Base-by-base conservation (phyloP, 2,113 vertebrate species). In the Bujurquina vittata region DNA sequence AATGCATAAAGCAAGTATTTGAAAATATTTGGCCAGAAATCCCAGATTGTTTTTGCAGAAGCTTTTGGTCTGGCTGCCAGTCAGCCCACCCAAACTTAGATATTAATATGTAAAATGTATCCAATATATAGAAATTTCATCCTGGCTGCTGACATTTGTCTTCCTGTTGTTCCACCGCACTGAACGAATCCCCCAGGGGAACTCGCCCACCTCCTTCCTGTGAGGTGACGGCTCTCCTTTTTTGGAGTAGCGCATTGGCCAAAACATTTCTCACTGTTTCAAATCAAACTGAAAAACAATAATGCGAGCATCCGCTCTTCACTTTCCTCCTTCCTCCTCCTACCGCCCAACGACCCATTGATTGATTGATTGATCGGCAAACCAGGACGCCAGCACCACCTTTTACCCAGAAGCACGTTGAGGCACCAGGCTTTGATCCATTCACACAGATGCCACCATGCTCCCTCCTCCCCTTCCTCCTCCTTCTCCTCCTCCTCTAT, bases 341-440 rank as follows among this genome's bases (percentile, higher is more conserved):
- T 83, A 75, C 81, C 67, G 67, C 77, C 90, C 88, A 84, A 80
- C 92, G 80, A 86, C 92, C 59, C 67, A 72, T 72, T 89, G 85
- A 89, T 86, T 90, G 91, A 91, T 86, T 90, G 91, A 93, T 91
- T 90, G 88, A 91, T 88, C 85, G 90, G 86, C 89, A 89, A 80
- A 88, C 89, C 93, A 94, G 94, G 95, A 95, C 88, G 94, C 90
- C 94, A 94, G 94, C 91, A 93, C 92, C 94, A 95, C 92, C 95
- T 95, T 92, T 95, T 94, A 80, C 95, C 94, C 93, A 95, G 95
- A 94, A 94, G 94, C 92, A 93, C 95, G 93, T 87, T 95, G 95
- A 95, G 95, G 94, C 95, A 95, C 94, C 95, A 95, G 95, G 94
- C 95, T 90, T 93, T 96, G 95, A 94, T 95, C 91, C 95, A 95